These are phyloP conservation scores for Eumeta japonica DNA, from an alignment of 1,140 invertebrate genomes.

Conservation along the genomic window DNA sequence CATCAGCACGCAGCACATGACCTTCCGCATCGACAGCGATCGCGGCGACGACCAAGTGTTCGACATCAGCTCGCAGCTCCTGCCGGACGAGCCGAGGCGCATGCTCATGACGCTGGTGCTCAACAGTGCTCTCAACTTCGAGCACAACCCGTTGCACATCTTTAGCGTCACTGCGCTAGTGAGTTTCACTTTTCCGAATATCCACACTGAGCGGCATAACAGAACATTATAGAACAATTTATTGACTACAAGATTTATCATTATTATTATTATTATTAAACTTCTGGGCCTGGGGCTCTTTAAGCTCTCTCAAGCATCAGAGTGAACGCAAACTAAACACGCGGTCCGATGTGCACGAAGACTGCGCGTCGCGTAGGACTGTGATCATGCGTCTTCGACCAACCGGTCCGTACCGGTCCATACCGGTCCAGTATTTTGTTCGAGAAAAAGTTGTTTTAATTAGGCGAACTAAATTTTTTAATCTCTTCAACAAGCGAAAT, in stretches of 20 bases:
- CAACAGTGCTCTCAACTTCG: constrained; percentile 28
- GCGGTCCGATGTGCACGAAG: no score
- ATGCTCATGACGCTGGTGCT: constrained; percentile 39
- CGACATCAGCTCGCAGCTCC: constrained; percentile 22
- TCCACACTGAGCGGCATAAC: no score
- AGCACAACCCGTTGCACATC: constrained; percentile 38
- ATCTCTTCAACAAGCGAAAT: no score
- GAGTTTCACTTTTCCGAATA: no score
- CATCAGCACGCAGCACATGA: constrained; percentile 46
- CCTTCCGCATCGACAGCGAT: constrained; percentile 34
- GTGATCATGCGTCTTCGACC: no score
- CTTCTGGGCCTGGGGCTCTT: background rate
- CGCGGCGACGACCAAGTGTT: constrained; percentile 31
- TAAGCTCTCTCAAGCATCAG: no score
- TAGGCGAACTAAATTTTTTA: no score
- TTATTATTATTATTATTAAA: background rate
- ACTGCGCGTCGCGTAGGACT: no score
- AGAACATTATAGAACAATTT: background rate
- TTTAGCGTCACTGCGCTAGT: constrained; percentile 44
- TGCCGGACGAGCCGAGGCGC: constrained; percentile 18
- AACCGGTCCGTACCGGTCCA: no score
- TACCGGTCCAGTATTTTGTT: no score
- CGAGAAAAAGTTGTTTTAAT: no score
- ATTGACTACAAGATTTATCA: background rate
- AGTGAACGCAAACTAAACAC: no score